These are phyloP conservation scores for Lutjanus erythropterus DNA, from an alignment of 2,113 vertebrate genomes.

Conservation along the genomic window DNA sequence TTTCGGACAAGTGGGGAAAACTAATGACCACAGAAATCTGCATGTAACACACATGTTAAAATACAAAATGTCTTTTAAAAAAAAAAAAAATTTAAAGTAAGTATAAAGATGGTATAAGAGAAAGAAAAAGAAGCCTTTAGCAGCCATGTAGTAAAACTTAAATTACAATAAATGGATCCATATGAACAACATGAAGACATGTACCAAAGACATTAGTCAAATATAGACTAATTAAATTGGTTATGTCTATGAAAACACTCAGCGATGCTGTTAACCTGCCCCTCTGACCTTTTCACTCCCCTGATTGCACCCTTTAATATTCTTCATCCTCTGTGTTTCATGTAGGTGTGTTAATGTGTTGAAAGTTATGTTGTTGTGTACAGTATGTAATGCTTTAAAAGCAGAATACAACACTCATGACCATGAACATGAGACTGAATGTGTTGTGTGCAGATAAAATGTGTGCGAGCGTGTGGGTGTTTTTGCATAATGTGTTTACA, in stretches of 20 bases:
- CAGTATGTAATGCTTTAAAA: constrained; percentile 18
- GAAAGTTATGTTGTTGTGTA: constrained; percentile 46
- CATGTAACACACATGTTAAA: neutral
- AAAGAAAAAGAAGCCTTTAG: neutral
- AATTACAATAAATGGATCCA: neutral
- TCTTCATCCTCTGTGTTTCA: constrained; percentile 55
- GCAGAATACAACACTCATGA: constrained; percentile 37
- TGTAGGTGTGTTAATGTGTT: constrained; percentile 55
- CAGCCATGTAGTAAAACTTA: neutral
- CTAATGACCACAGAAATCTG: neutral
- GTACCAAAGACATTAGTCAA: neutral
- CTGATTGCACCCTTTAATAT: constrained; percentile 86
- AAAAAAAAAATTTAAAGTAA: neutral
- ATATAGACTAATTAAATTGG: neutral
- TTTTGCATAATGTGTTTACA: constrained; percentile 26
- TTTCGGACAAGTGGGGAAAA: neutral
- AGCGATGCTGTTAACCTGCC: constrained; percentile 4
- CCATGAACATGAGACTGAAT: constrained; percentile 32
- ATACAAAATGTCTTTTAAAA: neutral
- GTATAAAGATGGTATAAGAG: neutral
- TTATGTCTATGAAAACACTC: neutral
- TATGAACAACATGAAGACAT: neutral
- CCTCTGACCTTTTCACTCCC: constrained; percentile 21
- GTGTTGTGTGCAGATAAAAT: constrained; percentile 33
- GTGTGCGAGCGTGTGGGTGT: neutral